Evolutionary conservation across 2,888 invertebrate genomes (phyloP).

Genomic region (Apotomis betuletana): DNA sequence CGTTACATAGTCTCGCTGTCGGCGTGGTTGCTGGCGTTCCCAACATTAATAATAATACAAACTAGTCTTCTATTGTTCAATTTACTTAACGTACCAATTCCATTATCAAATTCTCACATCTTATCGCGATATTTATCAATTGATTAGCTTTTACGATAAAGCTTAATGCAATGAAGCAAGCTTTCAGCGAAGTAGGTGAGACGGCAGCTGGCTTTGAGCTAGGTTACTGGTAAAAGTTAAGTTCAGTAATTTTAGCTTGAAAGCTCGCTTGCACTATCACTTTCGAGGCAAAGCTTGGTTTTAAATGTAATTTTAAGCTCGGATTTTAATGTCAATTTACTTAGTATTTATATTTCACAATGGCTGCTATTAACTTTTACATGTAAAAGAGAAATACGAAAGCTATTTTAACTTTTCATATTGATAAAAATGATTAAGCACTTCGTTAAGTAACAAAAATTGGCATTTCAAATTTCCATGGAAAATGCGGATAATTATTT

Average conservation of each 20-base stretch:
- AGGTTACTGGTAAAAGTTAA: slow-evolving; percentile 65
- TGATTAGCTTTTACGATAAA: slow-evolving; percentile 28
- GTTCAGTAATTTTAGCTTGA: slow-evolving; percentile 81
- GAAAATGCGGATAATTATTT: too few relatives aligned
- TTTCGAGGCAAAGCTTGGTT: slow-evolving; percentile 71
- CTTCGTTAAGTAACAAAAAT: neutral
- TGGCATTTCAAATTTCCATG: neutral
- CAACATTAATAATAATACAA: too few relatives aligned
- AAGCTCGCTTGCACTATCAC: slow-evolving; percentile 73
- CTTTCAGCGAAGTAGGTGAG: slow-evolving; percentile 50
- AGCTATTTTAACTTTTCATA: neutral
- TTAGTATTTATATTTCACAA: neutral
- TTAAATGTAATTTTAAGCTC: slow-evolving; percentile 73
- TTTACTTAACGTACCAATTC: neutral
- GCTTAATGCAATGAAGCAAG: slow-evolving; percentile 34
- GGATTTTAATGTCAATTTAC: neutral
- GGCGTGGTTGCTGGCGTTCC: too few relatives aligned
- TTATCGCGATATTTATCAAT: slow-evolving; percentile 16
- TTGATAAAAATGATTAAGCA: neutral
- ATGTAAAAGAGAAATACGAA: neutral
- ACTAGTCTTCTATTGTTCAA: neutral
- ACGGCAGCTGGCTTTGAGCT: slow-evolving; percentile 66
- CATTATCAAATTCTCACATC: neutral
- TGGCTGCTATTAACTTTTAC: neutral
- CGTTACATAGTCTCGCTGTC: too few relatives aligned